Evolutionary conservation across 2,888 invertebrate species (phyloP), one percentile per base, ranked within the genome.

Genomic region (Netelia inedita): DNA sequence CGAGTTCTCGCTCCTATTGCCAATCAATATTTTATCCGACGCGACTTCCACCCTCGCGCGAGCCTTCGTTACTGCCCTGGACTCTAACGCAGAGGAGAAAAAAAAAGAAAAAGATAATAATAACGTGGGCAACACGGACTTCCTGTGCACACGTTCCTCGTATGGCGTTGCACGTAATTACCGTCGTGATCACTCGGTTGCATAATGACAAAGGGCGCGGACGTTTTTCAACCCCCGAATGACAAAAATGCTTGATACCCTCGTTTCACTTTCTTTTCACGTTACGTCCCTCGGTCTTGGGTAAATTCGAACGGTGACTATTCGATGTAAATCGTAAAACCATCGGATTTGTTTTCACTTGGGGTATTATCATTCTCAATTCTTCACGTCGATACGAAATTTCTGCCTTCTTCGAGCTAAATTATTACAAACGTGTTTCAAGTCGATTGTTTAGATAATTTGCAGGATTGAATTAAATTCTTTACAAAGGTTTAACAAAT

Each of bases 11-110:
- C 75, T 86, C 83, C 59, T 83, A 85, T 88, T 79, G 86, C 61
- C 69, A 87, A 88, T 88, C 88, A 86, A 88, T 88, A 88, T 80
- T 35, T 35, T 35, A 28, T 81, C 68, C 73, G 85, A 73, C 75
- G 23, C 63, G 59, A 21, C 57, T 50, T 53, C 71, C 69, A 57
- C 84, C 82, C 69, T 66, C 63, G 73, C 46, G 41, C 63, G 35
- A 71, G 75, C 55, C 72, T 75, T 79, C 82, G 72, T 19, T 59
- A 21, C 72, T 43, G 5, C 35, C 35, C 35, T 35, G 35, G 35
- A 35, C 66, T 57, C 59, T 57, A 46, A 10, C 21, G 50, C 21
- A 43, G 57, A 28, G 55, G 59, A 57, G 14, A 50, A 72, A 50
- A 28, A 53, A 23, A 19, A 43, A 55, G 23, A 19, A 23, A 46